These are phyloP conservation scores for Zaprionus taronus DNA, from an alignment of 1,140 invertebrate genomes.

Conservation along the genomic window DNA sequence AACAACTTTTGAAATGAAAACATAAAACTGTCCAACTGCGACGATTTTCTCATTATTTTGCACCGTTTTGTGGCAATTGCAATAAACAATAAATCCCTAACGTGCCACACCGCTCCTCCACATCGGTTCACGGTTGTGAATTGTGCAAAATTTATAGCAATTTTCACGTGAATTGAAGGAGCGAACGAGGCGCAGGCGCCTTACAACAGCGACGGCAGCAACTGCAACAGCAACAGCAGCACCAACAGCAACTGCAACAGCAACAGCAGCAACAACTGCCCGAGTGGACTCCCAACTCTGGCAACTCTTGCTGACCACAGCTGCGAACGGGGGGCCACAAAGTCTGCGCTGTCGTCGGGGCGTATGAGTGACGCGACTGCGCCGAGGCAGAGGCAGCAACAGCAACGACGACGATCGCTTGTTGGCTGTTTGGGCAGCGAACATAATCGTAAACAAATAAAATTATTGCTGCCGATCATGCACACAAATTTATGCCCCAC, in stretches of 20 bases:
- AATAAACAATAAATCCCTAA: constrained; percentile 83
- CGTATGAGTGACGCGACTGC: constrained; percentile 77
- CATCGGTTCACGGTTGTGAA: constrained; percentile 21
- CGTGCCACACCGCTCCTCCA: not conserved
- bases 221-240: constrained; percentile 24
- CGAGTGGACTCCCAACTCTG: not conserved
- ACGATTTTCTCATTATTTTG: constrained; percentile 82
- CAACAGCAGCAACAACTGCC: not conserved
- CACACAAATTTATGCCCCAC: constrained; percentile 78
- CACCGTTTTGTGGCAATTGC: constrained; percentile 82
- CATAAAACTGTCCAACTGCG: constrained; percentile 76
- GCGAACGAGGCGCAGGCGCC: constrained; percentile 50
- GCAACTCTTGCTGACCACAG: constrained; percentile 15
- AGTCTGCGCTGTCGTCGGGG: constrained; percentile 76
- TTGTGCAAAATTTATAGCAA: constrained; percentile 74
- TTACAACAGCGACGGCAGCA: constrained; percentile 53
- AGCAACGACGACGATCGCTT: constrained; percentile 41
- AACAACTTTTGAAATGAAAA: constrained; percentile 82
- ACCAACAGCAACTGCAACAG: constrained; percentile 1
- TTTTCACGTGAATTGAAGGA: constrained; percentile 79
- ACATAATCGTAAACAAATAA: constrained; percentile 83
- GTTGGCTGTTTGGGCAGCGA: constrained; percentile 77
- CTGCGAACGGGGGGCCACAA: constrained; percentile 48
- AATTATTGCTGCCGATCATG: constrained; percentile 83
- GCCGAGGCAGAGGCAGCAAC: constrained; percentile 18